phyloP scores from a whole-genome alignment of 2,888 invertebrate genomes.

The Crioceris asparagi region DNA sequence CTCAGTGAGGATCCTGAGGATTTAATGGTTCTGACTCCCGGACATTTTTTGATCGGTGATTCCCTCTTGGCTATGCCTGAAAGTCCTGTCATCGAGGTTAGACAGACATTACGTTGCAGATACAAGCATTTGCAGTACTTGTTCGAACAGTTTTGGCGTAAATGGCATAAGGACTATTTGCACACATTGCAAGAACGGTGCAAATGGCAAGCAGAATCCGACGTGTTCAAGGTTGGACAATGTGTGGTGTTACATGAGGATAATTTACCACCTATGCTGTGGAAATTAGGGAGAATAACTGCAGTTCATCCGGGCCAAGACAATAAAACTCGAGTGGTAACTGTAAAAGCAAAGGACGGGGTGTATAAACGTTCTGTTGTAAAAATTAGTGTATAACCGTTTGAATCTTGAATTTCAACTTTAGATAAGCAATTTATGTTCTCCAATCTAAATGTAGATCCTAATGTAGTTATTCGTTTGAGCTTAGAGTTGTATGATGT shows the following conservation, averaged over 20 bases:
- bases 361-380: not conserved
- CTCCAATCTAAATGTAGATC: too few species aligned
- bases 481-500: too few species aligned
- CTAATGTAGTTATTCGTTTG: too few species aligned
- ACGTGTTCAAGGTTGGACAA: too few species aligned
- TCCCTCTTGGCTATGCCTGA: slow-evolving; percentile 10
- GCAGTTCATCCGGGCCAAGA: not conserved
- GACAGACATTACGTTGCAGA: too few species aligned
- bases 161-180: slow-evolving; percentile 6
- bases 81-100: slow-evolving; percentile 1
- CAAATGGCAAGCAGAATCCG: slow-evolving; percentile 5
- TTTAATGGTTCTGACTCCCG: too few species aligned
- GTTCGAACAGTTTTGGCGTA: slow-evolving; percentile 5
- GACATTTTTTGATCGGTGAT: slow-evolving; percentile 8
- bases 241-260: not conserved
- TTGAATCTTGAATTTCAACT: too few species aligned
- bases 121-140: slow-evolving; percentile 3
- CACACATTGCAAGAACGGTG: slow-evolving; percentile 1
- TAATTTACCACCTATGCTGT: not conserved
- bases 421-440: too few species aligned
- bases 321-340: not conserved
- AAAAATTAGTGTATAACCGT: not conserved
- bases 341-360: not conserved
- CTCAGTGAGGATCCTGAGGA: slow-evolving; percentile 13
- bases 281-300: not conserved